Evolutionary conservation across 2,797 vertebrate species (phyloP), one percentile per base, ranked within the genome.

Genomic region (Hemitrygon akajei): DNA sequence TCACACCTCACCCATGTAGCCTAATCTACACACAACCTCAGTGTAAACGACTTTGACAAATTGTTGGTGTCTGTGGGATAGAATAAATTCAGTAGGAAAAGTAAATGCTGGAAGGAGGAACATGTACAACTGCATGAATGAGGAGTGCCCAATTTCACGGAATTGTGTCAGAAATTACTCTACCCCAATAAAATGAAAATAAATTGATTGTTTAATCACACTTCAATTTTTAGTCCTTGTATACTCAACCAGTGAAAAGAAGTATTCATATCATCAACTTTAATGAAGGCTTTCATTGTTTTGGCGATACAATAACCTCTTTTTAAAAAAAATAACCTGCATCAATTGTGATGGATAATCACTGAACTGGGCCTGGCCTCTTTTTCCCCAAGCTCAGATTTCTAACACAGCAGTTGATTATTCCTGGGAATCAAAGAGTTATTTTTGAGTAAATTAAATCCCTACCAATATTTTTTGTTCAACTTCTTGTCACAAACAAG

Each of bases 101-200:
- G 25, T 3, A 11, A 30, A n/a, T 6, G 16, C 2, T 16, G 12
- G 60, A 63, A 63, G 16, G 60, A 18, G 84, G 16, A 63, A 87
- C 47, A 7, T 63, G 27, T 6, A 63, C 58, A 87, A 6, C 58
- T 60, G 18, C 58, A 16, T 87, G 37, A 73, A 75, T 12, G 22
- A 71, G 25, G 66, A 16, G 3, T 69, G 87, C 87, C n/a, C 69
- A 30, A 75, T 56, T 37, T 75, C 37, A 71, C 47, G 25, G 66
- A 66, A 75, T 92, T 75, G 22, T 47, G 40, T 92, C 69, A 75
- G 37, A 92, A 92, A 92, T 92, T 92, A 92, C 73, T 73, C 71
- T 73, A 47, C 73, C 71, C 40, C 20, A 20, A 75, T 47, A 37
- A 16, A 27, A 69, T 11, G 73, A 87, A 87, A 66, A 92, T 92